Evolutionary conservation across 2,888 invertebrate species (phyloP).

Genomic region (Cynaeus angustus): DNA sequence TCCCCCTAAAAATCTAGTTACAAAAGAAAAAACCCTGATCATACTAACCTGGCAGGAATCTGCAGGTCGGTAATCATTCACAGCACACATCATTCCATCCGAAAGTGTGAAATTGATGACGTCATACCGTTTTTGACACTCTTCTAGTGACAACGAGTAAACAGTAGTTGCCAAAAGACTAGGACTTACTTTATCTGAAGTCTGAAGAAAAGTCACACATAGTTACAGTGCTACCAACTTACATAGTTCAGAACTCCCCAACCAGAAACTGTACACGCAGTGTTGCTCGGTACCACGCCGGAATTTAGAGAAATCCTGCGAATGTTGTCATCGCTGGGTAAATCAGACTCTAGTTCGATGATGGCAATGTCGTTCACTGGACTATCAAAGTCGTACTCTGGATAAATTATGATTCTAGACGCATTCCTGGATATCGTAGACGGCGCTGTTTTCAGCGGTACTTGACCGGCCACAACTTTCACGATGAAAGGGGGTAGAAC

Average conservation of each 20-base stretch:
- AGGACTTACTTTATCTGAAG: not conserved
- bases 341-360: constrained; percentile 25
- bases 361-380: constrained; percentile 60
- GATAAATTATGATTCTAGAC: constrained; percentile 52
- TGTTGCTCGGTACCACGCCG: not conserved
- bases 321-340: constrained; percentile 5
- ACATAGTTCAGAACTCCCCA: constrained; percentile 25
- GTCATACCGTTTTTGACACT: constrained; percentile 10
- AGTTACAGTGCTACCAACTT: not conserved
- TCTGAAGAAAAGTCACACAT: not conserved
- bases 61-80: not conserved
- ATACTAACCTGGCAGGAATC: constrained; percentile 9
- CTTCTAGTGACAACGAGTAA: not conserved
- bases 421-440: constrained; percentile 15
- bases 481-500: constrained; percentile 47
- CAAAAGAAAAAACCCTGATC: not conserved
- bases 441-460: not conserved
- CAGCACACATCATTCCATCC: constrained; percentile 16
- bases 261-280: constrained; percentile 10
- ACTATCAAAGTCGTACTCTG: constrained; percentile 48
- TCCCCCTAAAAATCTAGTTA: constrained; percentile 7
- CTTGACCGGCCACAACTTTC: constrained; percentile 16
- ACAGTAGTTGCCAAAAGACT: not conserved
- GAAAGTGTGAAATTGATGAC: not conserved
- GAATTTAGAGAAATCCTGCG: not conserved